A percentile compares a stretch with the other conserved stretches of the same genome.
Evolutionary conservation across 2,797 vertebrate species (phyloP).

Genomic region (Enteromius thamalakanensis): DNA sequence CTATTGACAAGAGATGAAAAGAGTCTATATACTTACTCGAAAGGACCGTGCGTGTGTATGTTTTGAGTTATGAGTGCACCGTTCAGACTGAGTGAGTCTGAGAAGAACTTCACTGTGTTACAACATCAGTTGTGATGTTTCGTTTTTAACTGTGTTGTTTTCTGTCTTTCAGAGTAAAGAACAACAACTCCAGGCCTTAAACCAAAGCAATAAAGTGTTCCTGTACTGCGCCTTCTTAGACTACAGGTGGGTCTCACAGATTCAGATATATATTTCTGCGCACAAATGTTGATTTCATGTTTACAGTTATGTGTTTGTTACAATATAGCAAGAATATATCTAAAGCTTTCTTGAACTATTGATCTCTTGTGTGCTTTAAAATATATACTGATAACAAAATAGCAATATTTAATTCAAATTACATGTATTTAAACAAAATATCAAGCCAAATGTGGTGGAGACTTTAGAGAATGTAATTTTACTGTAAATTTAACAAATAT

Average conservation of each 20-base stretch:
- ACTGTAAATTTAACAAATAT: background rate
- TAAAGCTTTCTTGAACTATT: background rate
- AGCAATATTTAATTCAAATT: background rate
- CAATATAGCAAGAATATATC: background rate
- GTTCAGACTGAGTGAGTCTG: background rate
- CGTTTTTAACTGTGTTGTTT: constrained; percentile 34
- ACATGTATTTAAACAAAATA: background rate
- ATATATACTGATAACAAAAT: background rate
- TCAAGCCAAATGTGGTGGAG: background rate
- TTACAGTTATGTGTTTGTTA: background rate
- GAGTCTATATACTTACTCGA: background rate
- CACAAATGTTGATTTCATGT: background rate
- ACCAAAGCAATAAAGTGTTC: constrained; percentile 85
- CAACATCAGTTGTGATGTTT: constrained; percentile 30
- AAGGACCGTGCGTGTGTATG: background rate
- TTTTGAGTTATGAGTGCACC: background rate
- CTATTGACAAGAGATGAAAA: background rate
- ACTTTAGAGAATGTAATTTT: background rate
- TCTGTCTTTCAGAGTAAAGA: constrained; percentile 80
- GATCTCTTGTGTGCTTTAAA: constrained; percentile 4
- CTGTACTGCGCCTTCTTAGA: constrained; percentile 95
- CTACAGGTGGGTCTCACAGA: constrained; percentile 84
- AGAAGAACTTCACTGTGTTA: background rate
- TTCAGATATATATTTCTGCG: background rate
- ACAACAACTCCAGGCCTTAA: constrained; percentile 81